These are phyloP conservation scores for Dione juno DNA, from an alignment of 2,888 invertebrate genomes.

Conservation along the genomic window DNA sequence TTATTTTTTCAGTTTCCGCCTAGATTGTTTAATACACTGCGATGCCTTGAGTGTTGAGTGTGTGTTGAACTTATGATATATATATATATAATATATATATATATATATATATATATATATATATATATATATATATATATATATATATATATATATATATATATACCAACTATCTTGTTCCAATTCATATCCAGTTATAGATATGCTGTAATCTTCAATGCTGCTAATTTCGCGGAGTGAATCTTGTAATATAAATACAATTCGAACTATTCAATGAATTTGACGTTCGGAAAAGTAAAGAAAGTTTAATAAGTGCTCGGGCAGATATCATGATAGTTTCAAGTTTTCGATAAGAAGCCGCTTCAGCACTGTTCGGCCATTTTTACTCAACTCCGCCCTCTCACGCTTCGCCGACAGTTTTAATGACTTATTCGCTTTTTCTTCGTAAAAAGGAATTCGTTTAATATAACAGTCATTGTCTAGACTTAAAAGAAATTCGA, in stretches of 20 bases:
- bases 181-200: neutral
- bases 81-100: too few relatives aligned
- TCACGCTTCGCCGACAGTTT: slow-evolving; percentile 76
- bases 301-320: slow-evolving; percentile 72
- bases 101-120: too few relatives aligned
- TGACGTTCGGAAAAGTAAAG: slow-evolving; percentile 55
- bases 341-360: slow-evolving; percentile 72
- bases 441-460: slow-evolving; percentile 59
- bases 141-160: too few relatives aligned
- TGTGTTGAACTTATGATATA: too few relatives aligned
- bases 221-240: slow-evolving; percentile 32
- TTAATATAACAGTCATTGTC: slow-evolving; percentile 54
- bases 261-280: slow-evolving; percentile 41
- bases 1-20: too few relatives aligned
- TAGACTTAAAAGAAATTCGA: slow-evolving; percentile 37
- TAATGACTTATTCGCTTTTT: slow-evolving; percentile 79
- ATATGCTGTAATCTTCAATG: neutral
- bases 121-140: too few relatives aligned
- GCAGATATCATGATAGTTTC: slow-evolving; percentile 68
- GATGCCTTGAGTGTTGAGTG: too few relatives aligned
- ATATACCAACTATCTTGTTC: too few relatives aligned
- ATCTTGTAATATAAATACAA: slow-evolving; percentile 47
- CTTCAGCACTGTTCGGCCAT: slow-evolving; percentile 69
- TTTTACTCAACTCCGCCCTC: slow-evolving; percentile 65
- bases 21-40: too few relatives aligned